phyloP scores from a whole-genome alignment of 2,113 vertebrate genomes.

The Urocitellus parryii region DNA sequence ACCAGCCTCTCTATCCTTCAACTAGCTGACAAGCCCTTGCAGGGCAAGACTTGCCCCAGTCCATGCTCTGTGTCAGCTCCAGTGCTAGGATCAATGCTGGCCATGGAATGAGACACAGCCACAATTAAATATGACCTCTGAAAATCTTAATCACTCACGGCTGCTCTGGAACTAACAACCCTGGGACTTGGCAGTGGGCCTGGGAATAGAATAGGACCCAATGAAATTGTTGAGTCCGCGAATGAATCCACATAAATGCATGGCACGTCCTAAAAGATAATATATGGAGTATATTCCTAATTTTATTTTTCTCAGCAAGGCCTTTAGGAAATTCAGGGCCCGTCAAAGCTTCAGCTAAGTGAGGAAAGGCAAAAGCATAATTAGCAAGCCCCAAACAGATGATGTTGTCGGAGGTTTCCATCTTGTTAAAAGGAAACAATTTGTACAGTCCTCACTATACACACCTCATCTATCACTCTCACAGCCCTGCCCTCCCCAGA shows the following conservation, averaged over 20 bases:
- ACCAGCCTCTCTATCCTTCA: background rate
- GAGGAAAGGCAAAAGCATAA: constrained; percentile 70
- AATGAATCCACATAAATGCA: constrained; percentile 2
- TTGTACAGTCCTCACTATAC: constrained; percentile 59
- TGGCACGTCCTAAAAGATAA: constrained; percentile 11
- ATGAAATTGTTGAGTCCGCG: background rate
- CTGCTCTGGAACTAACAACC: background rate
- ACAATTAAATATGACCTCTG: background rate
- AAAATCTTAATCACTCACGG: background rate
- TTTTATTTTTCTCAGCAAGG: constrained; percentile 70
- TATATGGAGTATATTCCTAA: background rate
- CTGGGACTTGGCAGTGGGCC: background rate
- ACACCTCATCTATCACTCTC: constrained; percentile 65
- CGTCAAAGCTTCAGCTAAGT: constrained; percentile 54
- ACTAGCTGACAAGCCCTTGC: background rate
- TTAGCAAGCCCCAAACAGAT: constrained; percentile 63
- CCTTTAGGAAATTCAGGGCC: constrained; percentile 68
- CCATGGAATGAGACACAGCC: background rate
- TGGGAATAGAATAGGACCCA: background rate
- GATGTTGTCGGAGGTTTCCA: constrained; percentile 70
- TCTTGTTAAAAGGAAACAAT: constrained; percentile 76
- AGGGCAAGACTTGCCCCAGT: background rate
- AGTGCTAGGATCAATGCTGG: background rate
- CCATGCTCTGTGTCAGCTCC: background rate
- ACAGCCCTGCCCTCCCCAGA: background rate